phyloP scores from a whole-genome alignment of 2,113 vertebrate species.

The Hippotragus niger region DNA sequence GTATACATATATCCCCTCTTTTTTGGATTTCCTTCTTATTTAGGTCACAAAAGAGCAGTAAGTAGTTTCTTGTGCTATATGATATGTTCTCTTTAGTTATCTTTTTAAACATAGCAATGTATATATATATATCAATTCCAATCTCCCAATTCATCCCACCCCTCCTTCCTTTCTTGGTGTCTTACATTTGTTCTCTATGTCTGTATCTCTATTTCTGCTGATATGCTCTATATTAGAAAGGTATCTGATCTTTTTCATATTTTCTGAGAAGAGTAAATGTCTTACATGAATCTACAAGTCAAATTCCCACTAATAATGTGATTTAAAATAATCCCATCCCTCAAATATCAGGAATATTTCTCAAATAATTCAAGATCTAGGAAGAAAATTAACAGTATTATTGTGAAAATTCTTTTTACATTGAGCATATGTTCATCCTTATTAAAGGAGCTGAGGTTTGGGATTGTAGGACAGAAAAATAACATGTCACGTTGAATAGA shows the following conservation, averaged over 20 bases:
- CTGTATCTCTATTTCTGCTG: not conserved
- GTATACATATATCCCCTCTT: not conserved
- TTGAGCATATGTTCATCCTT: not conserved
- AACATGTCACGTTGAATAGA: not conserved
- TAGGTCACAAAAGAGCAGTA: not conserved
- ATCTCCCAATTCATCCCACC: not conserved
- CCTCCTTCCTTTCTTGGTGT: not conserved
- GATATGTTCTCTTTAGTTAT: not conserved
- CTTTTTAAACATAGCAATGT: not conserved
- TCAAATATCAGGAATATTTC: not conserved
- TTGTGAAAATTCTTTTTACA: not conserved
- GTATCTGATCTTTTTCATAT: not conserved
- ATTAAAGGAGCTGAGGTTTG: not conserved
- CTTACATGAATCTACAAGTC: not conserved
- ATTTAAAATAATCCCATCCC: not conserved
- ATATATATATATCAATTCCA: not conserved
- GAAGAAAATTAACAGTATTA: not conserved
- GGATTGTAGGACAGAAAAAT: not conserved
- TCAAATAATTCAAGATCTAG: not conserved
- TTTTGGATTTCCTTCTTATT: not conserved
- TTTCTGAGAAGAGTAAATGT: not conserved
- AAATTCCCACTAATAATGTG: not conserved
- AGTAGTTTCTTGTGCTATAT: not conserved
- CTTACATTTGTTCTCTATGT: not conserved
- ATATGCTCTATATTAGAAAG: not conserved